Conservation (phyloP, 2,888 invertebrate genomes). For the Agrotis ipsilon region DNA sequence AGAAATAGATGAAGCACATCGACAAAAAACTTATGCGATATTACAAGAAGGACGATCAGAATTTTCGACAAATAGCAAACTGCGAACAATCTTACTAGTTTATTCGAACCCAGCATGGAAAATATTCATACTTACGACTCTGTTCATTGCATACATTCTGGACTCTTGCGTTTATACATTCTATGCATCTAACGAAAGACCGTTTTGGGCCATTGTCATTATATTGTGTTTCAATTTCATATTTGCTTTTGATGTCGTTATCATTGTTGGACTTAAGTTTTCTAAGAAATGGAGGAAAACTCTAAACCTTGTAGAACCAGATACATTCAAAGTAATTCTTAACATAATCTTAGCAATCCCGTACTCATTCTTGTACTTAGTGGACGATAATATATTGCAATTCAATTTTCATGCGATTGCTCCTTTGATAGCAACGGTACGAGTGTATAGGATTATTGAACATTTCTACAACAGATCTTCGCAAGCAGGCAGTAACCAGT, state of each 20-base stretch:
- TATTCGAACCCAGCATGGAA: conserved; percentile 85
- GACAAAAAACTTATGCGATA: conserved; percentile 82
- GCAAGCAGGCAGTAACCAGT: conserved; percentile 87
- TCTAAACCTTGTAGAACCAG: conserved; percentile 86
- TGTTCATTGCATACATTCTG: conserved; percentile 81
- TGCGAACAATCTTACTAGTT: conserved; percentile 80
- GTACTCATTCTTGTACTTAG: conserved; percentile 81
- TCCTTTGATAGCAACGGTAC: conserved; percentile 81
- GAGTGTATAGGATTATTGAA: conserved; percentile 84
- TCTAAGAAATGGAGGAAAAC: conserved; percentile 86
- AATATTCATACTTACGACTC: conserved; percentile 77
- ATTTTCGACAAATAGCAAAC: conserved; percentile 77
- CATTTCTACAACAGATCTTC: conserved; percentile 85
- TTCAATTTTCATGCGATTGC: conserved; percentile 81
- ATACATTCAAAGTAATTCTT: conserved; percentile 76
- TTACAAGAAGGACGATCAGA: conserved; percentile 83
- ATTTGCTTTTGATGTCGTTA: conserved; percentile 81
- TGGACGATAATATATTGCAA: conserved; percentile 61
- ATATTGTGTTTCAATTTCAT: conserved; percentile 79
- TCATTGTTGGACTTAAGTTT: conserved; percentile 83
- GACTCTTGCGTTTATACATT: conserved; percentile 86
- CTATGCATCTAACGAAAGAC: conserved; percentile 70
- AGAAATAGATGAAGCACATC: conserved; percentile 74
- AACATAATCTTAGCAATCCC: conserved; percentile 83
- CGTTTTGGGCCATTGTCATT: conserved; percentile 76